These are phyloP conservation scores for Bolinopsis microptera DNA, from an alignment of 37 sponge, comb jelly and placozoan species.

Conservation along the genomic window DNA sequence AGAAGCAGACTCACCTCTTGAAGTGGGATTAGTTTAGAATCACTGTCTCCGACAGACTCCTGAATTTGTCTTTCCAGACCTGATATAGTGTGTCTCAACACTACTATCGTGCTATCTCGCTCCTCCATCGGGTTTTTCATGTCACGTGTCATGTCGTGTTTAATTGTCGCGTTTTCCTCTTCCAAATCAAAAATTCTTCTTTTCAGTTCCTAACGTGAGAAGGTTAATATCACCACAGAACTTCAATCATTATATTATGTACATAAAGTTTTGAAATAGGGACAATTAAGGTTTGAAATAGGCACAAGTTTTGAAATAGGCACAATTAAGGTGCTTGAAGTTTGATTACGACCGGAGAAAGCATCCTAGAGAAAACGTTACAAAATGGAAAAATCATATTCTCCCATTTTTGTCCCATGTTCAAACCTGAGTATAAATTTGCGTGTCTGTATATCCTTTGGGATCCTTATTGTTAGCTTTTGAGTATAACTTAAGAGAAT, in stretches of 20 bases:
- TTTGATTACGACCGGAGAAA: too few species aligned
- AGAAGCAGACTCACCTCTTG: background rate
- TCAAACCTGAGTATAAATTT: slow-evolving; percentile 28
- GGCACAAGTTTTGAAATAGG: too few species aligned
- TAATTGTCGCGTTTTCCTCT: background rate
- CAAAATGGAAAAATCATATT: too few species aligned
- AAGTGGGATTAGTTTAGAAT: background rate
- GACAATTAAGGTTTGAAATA: too few species aligned
- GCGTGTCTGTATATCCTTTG: slow-evolving; percentile 21
- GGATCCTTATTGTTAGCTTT: background rate
- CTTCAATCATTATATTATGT: too few species aligned
- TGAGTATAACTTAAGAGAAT: slow-evolving; percentile 15
- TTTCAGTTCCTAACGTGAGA: background rate
- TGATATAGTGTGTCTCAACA: slow-evolving; percentile 30
- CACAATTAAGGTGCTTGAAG: too few species aligned
- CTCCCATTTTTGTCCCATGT: too few species aligned
- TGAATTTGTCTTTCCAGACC: slow-evolving; percentile 17
- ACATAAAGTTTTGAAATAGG: too few species aligned
- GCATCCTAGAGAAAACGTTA: too few species aligned
- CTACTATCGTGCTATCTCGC: slow-evolving; percentile 50
- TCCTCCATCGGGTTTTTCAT: background rate
- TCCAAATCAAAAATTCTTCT: background rate
- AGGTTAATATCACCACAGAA: background rate
- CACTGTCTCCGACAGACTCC: background rate
- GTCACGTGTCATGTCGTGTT: slow-evolving; percentile 4